Evolutionary conservation across 2,113 vertebrate species (phyloP).

Genomic region (Bubo scandiacus): DNA sequence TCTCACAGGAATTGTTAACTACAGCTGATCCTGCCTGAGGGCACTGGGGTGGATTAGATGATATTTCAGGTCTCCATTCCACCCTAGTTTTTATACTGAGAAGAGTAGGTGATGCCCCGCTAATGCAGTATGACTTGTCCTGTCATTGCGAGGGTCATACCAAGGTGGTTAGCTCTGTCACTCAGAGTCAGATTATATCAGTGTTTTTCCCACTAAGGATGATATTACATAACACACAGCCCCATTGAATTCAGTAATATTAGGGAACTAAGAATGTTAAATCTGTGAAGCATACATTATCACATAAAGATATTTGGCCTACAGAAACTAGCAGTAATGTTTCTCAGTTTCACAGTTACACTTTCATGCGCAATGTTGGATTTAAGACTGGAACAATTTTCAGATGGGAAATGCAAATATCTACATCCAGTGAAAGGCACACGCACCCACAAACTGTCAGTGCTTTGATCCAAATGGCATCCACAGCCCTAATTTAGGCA

Average conservation of each 20-base stretch:
- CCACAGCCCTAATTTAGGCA: neutral
- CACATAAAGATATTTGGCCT: neutral
- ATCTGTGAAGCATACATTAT: neutral
- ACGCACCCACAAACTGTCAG: neutral
- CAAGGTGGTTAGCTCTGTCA: neutral
- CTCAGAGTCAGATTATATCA: neutral
- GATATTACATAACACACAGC: neutral
- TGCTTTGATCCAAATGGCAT: neutral
- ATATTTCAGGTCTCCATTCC: neutral
- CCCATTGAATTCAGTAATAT: neutral
- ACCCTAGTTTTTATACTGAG: neutral
- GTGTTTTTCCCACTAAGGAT: neutral
- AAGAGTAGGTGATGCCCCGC: neutral
- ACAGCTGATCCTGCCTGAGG: neutral
- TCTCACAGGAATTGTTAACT: neutral
- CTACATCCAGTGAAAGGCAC: neutral
- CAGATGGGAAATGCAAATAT: neutral
- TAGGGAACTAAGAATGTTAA: neutral
- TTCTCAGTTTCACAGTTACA: neutral
- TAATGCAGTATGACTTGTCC: neutral
- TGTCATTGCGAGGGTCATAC: neutral
- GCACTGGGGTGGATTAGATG: neutral
- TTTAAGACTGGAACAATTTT: neutral
- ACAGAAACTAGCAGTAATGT: neutral
- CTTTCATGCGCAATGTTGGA: neutral